Evolutionary conservation across 2,888 invertebrate species (phyloP).

Genomic region (Dinocampus coccinellae): DNA sequence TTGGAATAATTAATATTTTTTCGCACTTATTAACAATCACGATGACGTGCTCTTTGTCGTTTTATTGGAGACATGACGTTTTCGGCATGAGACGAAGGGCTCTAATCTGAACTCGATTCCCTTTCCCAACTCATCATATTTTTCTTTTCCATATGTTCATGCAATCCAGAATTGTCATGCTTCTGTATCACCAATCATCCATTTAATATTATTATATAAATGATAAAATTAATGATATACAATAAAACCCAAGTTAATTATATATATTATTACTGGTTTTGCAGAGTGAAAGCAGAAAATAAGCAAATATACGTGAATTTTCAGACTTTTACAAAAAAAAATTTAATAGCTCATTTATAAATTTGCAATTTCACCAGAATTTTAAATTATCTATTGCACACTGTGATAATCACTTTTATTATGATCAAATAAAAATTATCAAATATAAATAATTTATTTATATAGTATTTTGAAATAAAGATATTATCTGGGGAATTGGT

Average conservation of each 20-base stretch:
- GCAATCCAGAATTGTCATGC: constrained; percentile 38
- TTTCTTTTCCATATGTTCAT: constrained; percentile 41
- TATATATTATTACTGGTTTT: neutral
- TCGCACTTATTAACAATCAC: neutral
- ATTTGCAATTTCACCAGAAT: neutral
- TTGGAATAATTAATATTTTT: neutral
- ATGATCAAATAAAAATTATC: neutral
- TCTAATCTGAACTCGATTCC: constrained; percentile 21
- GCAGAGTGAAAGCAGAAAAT: neutral
- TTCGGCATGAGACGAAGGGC: constrained; percentile 9
- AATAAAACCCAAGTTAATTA: neutral
- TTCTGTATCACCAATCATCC: constrained; percentile 34
- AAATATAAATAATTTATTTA: neutral
- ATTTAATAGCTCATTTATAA: neutral
- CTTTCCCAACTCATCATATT: constrained; percentile 28
- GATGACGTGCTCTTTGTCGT: constrained; percentile 9
- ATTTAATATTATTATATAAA: constrained; percentile 13
- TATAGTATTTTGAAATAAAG: neutral
- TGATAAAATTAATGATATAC: neutral
- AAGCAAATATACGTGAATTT: neutral
- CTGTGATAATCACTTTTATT: neutral
- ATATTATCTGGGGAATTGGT: neutral
- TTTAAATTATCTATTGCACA: neutral
- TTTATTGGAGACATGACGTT: neutral
- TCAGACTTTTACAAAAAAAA: neutral